These are phyloP conservation scores for Drosophila meridionalis DNA, from an alignment of 2,888 invertebrate species.

Conservation along the genomic window DNA sequence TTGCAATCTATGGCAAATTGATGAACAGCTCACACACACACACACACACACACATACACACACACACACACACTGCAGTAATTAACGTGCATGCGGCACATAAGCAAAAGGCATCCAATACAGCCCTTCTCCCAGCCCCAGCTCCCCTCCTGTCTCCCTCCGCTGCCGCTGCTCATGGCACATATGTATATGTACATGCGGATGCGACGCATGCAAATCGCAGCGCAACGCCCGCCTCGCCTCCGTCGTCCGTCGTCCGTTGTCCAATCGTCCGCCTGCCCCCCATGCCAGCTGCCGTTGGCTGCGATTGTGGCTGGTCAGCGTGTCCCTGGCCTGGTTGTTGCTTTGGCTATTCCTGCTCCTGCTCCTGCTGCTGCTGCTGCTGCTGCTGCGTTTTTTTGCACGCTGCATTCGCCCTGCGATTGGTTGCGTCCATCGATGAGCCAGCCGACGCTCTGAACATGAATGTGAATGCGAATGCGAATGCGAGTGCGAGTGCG, in stretches of 20 bases:
- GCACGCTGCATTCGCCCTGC: constrained; percentile 75
- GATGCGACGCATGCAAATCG: constrained; percentile 76
- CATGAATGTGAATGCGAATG: constrained; percentile 14
- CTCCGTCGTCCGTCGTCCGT: constrained; percentile 38
- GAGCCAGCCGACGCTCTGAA: constrained; percentile 40
- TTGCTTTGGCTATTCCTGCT: constrained; percentile 39
- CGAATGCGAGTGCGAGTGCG: constrained; percentile 6
- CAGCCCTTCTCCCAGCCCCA: neutral
- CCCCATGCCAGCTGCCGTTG: neutral
- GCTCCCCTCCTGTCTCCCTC: neutral
- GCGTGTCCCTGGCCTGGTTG: constrained; percentile 54
- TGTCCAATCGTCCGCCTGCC: constrained; percentile 15
- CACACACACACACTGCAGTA: constrained; percentile 57
- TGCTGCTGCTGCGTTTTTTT: constrained; percentile 70
- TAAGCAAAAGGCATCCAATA: constrained; percentile 48
- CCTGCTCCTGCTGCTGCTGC: constrained; percentile 42
- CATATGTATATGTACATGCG: constrained; percentile 17
- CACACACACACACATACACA: constrained; percentile 21
- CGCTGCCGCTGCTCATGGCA: neutral
- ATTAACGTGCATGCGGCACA: constrained; percentile 79
- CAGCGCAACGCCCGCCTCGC: constrained; percentile 42
- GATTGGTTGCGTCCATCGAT: constrained; percentile 77
- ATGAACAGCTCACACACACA: constrained; percentile 65
- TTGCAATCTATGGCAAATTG: constrained; percentile 77
- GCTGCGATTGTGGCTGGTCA: constrained; percentile 64